Evolutionary conservation across 2,113 vertebrate genomes (phyloP), one percentile per base, ranked within the genome.

Genomic region (Stigmatopora nigra): DNA sequence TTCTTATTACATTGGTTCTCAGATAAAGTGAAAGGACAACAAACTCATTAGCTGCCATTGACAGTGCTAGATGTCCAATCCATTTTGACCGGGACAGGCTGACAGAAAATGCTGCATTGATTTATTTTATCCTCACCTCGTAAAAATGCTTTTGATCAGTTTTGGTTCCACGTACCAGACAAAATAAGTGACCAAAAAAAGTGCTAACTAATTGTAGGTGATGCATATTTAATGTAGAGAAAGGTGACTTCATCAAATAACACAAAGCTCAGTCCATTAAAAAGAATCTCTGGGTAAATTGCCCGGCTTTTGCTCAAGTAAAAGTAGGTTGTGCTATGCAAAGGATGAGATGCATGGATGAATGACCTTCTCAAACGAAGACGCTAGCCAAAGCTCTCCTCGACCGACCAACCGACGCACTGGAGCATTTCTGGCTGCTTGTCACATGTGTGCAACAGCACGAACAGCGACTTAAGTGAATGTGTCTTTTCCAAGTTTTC

Each of bases 231-330:
- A 80, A 82, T 78, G 44, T 17, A 25, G 60, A 65, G 38, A 72
- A 76, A 76, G 63, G 67, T 65, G 72, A 65, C 71, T 84, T 80
- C 80, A 79, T 82, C 74, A 82, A 78, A 81, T 57, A 56, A 58
- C 65, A 20, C 57, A 62, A 47, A 68, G 71, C 64, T 67, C 77
- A 70, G 64, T 82, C 66, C 83, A 82, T 7, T 36, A 36, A 17
- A 38, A 16, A 80, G 77, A 75, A 72, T 76, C 59, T 64, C 68
- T 41, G 5, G 6, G 38, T 41, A 41, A 41, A 41, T 41, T 41
- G 38, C 7, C 9, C 38, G 20, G n/a, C 49, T 66, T 63, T 68
- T 68, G 38, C 63, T 36, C 53, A 15, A 66, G 22, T 20, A 61
- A 56, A 67, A 62, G 16, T 17, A 76, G 47, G 46, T 38, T 15